Conservation (phyloP, 2,888 invertebrate species). For the Noctua janthe region DNA sequence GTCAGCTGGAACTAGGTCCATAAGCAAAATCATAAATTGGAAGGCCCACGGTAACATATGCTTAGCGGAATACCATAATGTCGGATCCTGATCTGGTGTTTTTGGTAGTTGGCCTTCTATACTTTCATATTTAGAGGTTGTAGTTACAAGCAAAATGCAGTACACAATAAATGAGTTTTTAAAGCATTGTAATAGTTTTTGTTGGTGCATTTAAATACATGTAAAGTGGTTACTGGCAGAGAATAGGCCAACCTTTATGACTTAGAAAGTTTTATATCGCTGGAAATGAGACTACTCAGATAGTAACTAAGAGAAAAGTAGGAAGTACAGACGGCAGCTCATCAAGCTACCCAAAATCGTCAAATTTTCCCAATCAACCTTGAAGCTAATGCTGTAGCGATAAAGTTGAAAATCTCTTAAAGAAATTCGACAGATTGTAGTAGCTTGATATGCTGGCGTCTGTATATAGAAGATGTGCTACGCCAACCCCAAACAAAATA, state of each 20-base stretch:
- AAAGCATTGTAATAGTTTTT: not conserved
- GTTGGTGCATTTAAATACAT: not conserved
- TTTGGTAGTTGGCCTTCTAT: constrained; percentile 37
- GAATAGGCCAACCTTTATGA: not conserved
- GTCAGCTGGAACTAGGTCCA: not conserved
- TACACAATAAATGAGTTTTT: constrained; percentile 6
- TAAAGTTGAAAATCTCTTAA: too few relatives aligned
- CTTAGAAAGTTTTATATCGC: not conserved
- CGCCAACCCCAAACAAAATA: not conserved
- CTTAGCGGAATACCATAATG: not conserved
- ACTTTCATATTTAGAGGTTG: not conserved
- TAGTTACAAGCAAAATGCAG: constrained; percentile 5
- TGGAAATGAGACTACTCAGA: not conserved
- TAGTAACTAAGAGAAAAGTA: not conserved
- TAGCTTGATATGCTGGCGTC: too few relatives aligned
- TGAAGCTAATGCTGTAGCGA: too few relatives aligned
- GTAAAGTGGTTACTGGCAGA: not conserved
- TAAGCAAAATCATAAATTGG: not conserved
- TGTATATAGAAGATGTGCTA: not conserved
- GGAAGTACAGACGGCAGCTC: not conserved
- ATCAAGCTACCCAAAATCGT: too few relatives aligned
- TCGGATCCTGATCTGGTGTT: too few relatives aligned
- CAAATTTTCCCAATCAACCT: too few relatives aligned
- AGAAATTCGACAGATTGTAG: too few relatives aligned
- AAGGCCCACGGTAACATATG: not conserved